These are phyloP conservation scores for Emmelina monodactyla DNA, from an alignment of 2,888 invertebrate species.

Conservation along the genomic window DNA sequence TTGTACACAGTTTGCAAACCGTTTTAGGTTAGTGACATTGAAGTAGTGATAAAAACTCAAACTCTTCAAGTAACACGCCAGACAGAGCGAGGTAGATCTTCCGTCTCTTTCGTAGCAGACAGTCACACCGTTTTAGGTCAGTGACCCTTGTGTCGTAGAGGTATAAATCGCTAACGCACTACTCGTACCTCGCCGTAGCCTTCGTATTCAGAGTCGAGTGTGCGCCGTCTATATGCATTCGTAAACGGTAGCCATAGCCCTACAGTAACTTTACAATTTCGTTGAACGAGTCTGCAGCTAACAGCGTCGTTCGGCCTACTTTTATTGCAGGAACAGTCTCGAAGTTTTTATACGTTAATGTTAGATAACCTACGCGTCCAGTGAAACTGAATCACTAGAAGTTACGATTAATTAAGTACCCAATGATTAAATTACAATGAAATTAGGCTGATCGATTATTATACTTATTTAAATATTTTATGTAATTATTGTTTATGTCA, in stretches of 20 bases:
- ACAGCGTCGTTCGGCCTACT: conserved; percentile 19
- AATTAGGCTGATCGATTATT: conserved; percentile 22
- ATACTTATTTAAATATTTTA: conserved; percentile 5
- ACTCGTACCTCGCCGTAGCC: conserved; percentile 11
- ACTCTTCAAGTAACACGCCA: too few relatives aligned
- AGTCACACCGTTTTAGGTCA: too few relatives aligned
- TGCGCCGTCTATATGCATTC: conserved; percentile 8
- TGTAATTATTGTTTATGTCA: conserved; percentile 15
- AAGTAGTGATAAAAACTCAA: too few relatives aligned
- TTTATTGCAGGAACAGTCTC: conserved; percentile 11
- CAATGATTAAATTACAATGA: conserved; percentile 17
- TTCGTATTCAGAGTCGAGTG: neutral
- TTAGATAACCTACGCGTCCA: conserved; percentile 18
- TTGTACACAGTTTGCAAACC: too few relatives aligned
- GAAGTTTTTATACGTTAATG: conserved; percentile 7
- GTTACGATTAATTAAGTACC: conserved; percentile 7
- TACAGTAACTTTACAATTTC: conserved; percentile 5
- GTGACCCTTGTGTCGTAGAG: too few relatives aligned
- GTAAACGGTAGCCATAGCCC: conserved; percentile 2
- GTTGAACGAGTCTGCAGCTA: conserved; percentile 5
- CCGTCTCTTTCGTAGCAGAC: too few relatives aligned
- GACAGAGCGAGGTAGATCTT: too few relatives aligned
- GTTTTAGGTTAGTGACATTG: too few relatives aligned
- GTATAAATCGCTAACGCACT: too few relatives aligned
- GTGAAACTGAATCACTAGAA: conserved; percentile 14